Conservation (phyloP, 2,797 vertebrate species). For the Fistularia tabacaria region DNA sequence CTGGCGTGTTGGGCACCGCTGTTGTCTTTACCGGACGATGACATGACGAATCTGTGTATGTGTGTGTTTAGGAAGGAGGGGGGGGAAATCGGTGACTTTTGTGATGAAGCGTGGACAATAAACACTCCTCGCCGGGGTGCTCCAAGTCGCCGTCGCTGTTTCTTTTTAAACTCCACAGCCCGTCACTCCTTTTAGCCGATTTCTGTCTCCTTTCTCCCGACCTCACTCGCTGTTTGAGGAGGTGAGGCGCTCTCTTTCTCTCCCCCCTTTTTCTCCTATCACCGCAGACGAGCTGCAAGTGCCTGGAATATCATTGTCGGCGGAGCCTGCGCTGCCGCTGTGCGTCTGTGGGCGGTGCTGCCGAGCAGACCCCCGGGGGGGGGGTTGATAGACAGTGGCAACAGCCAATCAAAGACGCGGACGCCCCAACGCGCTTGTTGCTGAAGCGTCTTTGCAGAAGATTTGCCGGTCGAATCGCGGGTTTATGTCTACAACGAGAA, state of each 20-base stretch:
- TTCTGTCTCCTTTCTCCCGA: constrained; percentile 29
- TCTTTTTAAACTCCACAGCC: constrained; percentile 61
- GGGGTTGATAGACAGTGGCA: constrained; percentile 52
- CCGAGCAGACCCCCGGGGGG: constrained; percentile 33
- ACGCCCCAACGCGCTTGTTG: no score
- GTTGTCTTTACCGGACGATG: constrained; percentile 97
- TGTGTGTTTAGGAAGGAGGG: no score
- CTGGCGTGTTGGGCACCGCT: constrained; percentile 95
- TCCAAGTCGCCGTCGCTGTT: constrained; percentile 47
- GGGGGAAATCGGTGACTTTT: constrained; percentile 55
- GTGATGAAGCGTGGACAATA: constrained; percentile 53
- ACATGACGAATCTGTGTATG: constrained; percentile 79
- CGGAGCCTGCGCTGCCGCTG: constrained; percentile 62
- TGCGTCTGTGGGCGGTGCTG: constrained; percentile 69
- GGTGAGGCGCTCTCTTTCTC: constrained; percentile 53
- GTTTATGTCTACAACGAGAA: background rate
- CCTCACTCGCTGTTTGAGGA: constrained; percentile 63
- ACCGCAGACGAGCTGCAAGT: constrained; percentile 72
- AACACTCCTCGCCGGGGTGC: constrained; percentile 62
- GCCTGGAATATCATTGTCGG: constrained; percentile 70
- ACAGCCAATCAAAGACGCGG: constrained; percentile 40
- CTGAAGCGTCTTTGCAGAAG: constrained; percentile 21
- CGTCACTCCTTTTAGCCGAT: constrained; percentile 15
- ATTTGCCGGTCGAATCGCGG: constrained; percentile 5
- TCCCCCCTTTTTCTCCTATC: constrained; percentile 51